Conservation (phyloP, 2,888 invertebrate genomes). For the Eulithis testata region DNA sequence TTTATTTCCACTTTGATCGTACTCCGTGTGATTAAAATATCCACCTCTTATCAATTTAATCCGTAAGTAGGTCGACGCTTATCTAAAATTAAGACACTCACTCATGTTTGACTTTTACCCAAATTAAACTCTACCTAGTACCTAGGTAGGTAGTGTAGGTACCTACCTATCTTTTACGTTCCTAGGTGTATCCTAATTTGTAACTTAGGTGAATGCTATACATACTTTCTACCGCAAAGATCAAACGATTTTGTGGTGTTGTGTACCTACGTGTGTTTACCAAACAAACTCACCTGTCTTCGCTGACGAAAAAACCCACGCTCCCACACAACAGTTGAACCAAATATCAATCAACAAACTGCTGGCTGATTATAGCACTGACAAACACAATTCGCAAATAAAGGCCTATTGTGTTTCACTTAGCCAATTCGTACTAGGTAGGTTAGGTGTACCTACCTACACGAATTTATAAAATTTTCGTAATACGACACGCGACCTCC, state of each 20-base stretch:
- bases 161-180: too few relatives aligned
- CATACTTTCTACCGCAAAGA: conserved; percentile 7
- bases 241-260: conserved; percentile 2
- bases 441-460: neutral
- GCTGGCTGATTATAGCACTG: conserved; percentile 20
- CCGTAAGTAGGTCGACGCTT: too few relatives aligned
- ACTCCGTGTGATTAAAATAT: too few relatives aligned
- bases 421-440: conserved; percentile 7
- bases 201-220: neutral
- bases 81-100: too few relatives aligned
- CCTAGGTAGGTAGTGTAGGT: too few relatives aligned
- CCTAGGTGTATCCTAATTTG: too few relatives aligned
- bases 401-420: conserved; percentile 31
- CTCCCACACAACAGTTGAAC: conserved; percentile 13
- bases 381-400: conserved; percentile 25
- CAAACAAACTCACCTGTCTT: conserved; percentile 22
- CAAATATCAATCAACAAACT: conserved; percentile 6
- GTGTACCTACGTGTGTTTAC: conserved; percentile 13
- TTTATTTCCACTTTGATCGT: neutral
- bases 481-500: conserved; percentile 18
- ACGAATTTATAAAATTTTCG: neutral
- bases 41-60: too few relatives aligned
- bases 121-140: too few relatives aligned
- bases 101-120: too few relatives aligned
- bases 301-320: conserved; percentile 10